These are phyloP conservation scores for Pentamera pediparva DNA, from an alignment of 53 echinoderm and acorn worm genomes.

Conservation along the genomic window DNA sequence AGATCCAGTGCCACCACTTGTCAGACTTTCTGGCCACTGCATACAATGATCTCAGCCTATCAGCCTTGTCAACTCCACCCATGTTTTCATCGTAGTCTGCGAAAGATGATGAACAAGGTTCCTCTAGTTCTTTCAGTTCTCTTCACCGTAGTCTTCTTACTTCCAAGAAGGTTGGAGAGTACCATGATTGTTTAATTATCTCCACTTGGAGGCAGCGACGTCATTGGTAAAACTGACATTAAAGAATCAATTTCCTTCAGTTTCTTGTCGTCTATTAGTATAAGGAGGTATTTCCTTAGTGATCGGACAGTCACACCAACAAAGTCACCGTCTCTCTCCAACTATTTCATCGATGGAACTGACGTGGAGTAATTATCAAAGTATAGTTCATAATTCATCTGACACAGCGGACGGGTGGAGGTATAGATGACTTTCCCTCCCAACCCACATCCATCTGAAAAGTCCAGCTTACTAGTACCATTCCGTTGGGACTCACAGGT, in stretches of 20 bases:
- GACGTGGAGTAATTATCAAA: conserved; percentile 37
- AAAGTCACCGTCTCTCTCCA: conserved; percentile 30
- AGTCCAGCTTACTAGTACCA: no score
- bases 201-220: conserved; percentile 21
- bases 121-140: not conserved
- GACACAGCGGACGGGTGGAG: no score
- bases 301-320: conserved; percentile 20
- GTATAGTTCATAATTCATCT: conserved; percentile 36
- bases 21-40: conserved; percentile 6
- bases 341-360: conserved; percentile 34
- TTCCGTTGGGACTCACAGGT: no score
- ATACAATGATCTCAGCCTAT: conserved; percentile 20
- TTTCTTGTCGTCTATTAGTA: conserved; percentile 17
- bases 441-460: no score
- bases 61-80: conserved; percentile 31
- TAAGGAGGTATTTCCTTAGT: conserved; percentile 17
- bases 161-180: conserved; percentile 24
- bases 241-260: not conserved
- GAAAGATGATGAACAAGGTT: conserved; percentile 9
- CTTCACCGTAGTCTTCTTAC: not conserved
- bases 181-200: conserved; percentile 3
- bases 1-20: conserved; percentile 22
- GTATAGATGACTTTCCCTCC: no score
- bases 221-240: not conserved
- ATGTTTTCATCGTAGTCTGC: conserved; percentile 29